Base-by-base conservation (phyloP, 2,113 vertebrate species). In the Clupea harengus region DNA sequence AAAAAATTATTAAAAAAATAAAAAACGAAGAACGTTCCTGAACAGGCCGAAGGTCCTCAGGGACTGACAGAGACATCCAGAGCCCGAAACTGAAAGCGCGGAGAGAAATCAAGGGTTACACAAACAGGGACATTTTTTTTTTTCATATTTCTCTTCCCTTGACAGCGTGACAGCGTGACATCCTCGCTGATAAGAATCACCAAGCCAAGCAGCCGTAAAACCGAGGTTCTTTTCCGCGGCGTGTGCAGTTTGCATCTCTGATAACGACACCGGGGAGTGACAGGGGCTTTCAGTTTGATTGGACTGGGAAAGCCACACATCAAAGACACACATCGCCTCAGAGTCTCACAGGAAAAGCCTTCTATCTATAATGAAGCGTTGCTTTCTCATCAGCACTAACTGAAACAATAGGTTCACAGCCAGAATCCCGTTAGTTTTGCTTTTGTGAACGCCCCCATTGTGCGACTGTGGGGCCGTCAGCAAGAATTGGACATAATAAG, bases 131-230 rank as follows among this genome's bases (percentile, higher is more conserved):
- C 9, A 10, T 11, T 75, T 13, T 72, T 67, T 25, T 39, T 2
- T 28, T 7, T 13, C 15, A 13, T 32, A 44, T 78, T 28, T 32
- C 72, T 17, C 11, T 32, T 78, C 25, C 72, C 28, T 78, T 15
- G 72, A 39, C 32, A 78, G 72, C 32, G 28, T 15, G 72, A 39
- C 32, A 78, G 72, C 32, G 28, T 78, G 72, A 78, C 72, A 78
- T 78, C 72, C 72, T 78, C 25, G 5, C 28, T 78, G 84, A 88
- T 87, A 88, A 86, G 87, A 87, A 88, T 88, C 85, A 85, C 28
- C 49, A 60, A 49, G 49, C 64, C 32, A 64, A 84, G 60, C 82
- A 86, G 11, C 28, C 25, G 17, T 78, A 78, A 78, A 60, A 85
- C 80, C 81, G 52, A 64, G 72, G 45, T 72, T 72, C 47, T 88